Conservation (phyloP, 2,888 invertebrate species). For the Athripsodes cinereus region DNA sequence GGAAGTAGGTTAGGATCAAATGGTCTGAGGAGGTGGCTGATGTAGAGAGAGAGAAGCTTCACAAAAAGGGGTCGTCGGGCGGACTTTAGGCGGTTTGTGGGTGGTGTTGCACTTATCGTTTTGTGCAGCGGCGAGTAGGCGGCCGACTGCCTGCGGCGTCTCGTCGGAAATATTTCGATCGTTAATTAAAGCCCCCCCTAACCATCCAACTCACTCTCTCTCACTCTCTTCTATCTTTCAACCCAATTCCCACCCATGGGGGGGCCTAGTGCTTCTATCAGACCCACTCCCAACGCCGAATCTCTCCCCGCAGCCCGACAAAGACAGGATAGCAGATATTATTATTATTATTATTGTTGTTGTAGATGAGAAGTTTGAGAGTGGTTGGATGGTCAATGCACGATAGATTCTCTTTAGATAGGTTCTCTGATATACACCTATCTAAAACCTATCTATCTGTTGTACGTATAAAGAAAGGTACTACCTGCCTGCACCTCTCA, state of each 20-base stretch:
- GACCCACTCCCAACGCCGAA: slow-evolving; percentile 13
- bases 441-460: too few relatives aligned
- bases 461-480: too few relatives aligned
- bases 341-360: slow-evolving; percentile 2
- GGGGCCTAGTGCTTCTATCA: slow-evolving; percentile 3
- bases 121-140: slow-evolving; percentile 26
- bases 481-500: too few relatives aligned
- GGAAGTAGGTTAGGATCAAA: not conserved
- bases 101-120: slow-evolving; percentile 29
- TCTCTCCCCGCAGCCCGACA: slow-evolving; percentile 12
- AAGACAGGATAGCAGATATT: not conserved
- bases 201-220: not conserved
- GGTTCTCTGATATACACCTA: too few relatives aligned
- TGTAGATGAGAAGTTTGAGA: not conserved
- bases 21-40: not conserved
- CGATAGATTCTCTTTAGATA: too few relatives aligned
- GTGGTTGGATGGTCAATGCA: not conserved
- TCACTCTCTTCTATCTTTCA: not conserved
- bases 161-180: slow-evolving; percentile 11
- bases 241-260: not conserved
- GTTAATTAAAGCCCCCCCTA: slow-evolving; percentile 8
- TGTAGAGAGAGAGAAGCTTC: not conserved
- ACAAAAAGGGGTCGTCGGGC: slow-evolving; percentile 1
- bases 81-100: slow-evolving; percentile 12
- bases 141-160: slow-evolving; percentile 18